Base-by-base conservation (phyloP, 2,888 invertebrate genomes). In the Dilophus febrilis region DNA sequence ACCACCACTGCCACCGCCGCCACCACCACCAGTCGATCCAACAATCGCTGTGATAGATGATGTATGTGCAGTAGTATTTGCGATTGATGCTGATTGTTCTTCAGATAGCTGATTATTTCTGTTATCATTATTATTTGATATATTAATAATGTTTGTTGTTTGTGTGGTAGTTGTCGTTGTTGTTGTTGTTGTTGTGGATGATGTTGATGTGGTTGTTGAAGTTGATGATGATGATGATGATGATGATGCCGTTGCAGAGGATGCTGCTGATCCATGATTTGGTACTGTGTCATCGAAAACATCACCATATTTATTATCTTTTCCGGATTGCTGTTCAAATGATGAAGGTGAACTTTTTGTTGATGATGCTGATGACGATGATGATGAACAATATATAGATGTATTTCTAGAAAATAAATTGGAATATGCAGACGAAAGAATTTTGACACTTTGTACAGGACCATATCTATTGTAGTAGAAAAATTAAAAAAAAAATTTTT, bases 401-500 rank as follows among this genome's bases (percentile, higher is more conserved):
- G n/a, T n/a, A n/a, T n/a, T n/a, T n/a, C n/a, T n/a, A n/a, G n/a
- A 35, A 30, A 40, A 31, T 32, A 34, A 40, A 40, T 37, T 40
- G 19, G 41, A 40, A 38, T 40, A 37, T 39, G 45, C 42, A 37
- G 66, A 64, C 64, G 81, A 75, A 74, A 88, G 74, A 68, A 90
- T 72, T 71, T 87, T 88, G 73, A 88, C 87, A 76, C 85, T 90
- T 73, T 91, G 91, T 71, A 91, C 90, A 72, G 87, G 87, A 72
- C 90, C 90, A 87, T 88, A 90, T 73, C 90, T 90, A 73, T n/a
- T n/a, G n/a, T n/a, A n/a, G n/a, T n/a, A n/a, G n/a, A n/a, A 42
- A 71, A 22, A 22, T 22, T 22, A 22, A 22, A 22, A 22, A n/a
- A n/a, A n/a, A n/a, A n/a, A n/a, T n/a, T n/a, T n/a, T n/a, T n/a